phyloP scores from a whole-genome alignment of 2,113 vertebrate species.

The Dasyprocta punctata region DNA sequence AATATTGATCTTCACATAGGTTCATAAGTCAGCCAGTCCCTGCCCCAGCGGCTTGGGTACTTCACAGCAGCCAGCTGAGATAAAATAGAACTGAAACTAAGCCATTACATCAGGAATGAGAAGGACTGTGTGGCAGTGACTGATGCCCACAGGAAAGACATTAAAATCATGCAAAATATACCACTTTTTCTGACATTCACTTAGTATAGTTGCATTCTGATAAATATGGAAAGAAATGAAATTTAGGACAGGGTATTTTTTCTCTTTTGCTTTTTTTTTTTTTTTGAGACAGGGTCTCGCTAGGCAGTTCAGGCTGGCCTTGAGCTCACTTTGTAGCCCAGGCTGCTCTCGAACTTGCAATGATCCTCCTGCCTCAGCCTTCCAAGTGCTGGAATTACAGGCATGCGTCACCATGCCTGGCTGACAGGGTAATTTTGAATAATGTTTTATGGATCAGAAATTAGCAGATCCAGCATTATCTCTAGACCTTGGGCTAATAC shows the following conservation, averaged over 20 bases:
- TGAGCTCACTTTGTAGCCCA: too few species aligned
- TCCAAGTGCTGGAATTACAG: too few species aligned
- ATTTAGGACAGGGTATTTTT: background rate
- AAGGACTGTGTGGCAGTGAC: background rate
- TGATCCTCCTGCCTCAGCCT: too few species aligned
- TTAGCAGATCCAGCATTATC: background rate
- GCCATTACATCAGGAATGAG: too few species aligned
- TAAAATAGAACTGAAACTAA: background rate
- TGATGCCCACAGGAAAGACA: background rate
- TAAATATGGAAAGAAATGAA: background rate
- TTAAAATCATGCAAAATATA: background rate
- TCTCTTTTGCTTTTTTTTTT: too few species aligned
- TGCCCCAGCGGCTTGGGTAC: background rate
- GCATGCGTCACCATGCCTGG: too few species aligned
- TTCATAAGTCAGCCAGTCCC: background rate
- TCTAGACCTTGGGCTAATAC: background rate
- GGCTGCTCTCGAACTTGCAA: too few species aligned
- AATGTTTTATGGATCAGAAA: background rate
- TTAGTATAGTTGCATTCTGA: background rate
- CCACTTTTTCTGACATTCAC: background rate
- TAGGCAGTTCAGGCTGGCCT: too few species aligned
- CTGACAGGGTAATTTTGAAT: background rate
- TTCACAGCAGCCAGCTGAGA: background rate
- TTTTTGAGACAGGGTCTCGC: too few species aligned
- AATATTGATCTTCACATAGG: background rate